Percentiles rank a stretch among this genome's conserved stretches.
phyloP scores from a whole-genome alignment of 2,113 vertebrate species.

The Phoxinus phoxinus region DNA sequence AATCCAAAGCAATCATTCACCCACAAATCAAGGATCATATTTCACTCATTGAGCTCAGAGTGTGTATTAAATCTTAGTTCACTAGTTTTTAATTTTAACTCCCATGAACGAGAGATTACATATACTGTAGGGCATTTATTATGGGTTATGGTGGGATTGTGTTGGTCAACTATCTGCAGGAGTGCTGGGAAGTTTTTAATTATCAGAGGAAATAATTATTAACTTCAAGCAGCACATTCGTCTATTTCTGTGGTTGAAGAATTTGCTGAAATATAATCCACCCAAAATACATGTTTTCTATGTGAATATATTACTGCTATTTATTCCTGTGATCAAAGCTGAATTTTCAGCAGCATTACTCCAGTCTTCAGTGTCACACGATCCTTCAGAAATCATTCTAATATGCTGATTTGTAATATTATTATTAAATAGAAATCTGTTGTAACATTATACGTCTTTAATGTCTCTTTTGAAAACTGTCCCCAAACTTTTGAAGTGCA shows the following conservation, averaged over 20 bases:
- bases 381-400: background rate
- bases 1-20: conserved; percentile 63
- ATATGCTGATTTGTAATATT: background rate
- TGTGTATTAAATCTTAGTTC: conserved; percentile 42
- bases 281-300: background rate
- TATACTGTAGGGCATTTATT: too few relatives aligned
- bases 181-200: background rate
- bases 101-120: conserved; percentile 11
- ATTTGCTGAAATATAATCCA: background rate
- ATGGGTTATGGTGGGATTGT: background rate
- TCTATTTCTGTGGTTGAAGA: background rate
- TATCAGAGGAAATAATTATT: background rate
- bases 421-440: too few relatives aligned
- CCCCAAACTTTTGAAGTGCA: background rate
- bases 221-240: background rate
- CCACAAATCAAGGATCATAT: conserved; percentile 50
- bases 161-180: background rate
- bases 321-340: background rate
- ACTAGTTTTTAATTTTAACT: conserved; percentile 6
- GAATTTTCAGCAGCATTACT: background rate
- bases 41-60: conserved; percentile 34
- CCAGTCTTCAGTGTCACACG: background rate
- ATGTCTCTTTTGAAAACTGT: too few relatives aligned
- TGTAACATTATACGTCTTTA: too few relatives aligned
- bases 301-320: background rate